A percentile compares a stretch with the other conserved stretches of the same genome.
Evolutionary conservation across 2,113 vertebrate genomes (phyloP).

Genomic region (Aptenodytes forsteri): DNA sequence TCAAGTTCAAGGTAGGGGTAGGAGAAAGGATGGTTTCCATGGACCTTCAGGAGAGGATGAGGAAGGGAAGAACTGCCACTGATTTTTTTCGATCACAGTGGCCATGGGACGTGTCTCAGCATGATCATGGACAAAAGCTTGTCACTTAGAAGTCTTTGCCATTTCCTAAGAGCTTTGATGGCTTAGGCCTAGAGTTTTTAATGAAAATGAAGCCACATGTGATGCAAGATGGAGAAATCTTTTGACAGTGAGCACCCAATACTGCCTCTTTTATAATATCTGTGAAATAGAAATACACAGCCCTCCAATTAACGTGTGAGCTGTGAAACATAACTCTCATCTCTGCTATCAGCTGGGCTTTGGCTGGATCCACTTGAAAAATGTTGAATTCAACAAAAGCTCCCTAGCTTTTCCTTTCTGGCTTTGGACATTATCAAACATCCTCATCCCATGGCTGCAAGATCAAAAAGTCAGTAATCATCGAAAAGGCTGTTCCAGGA

Average conservation of each 20-base stretch:
- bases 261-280: neutral
- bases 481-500: neutral
- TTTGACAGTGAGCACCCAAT: neutral
- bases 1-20: rapidly evolving
- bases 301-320: neutral
- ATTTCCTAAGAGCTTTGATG: neutral
- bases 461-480: neutral
- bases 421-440: neutral
- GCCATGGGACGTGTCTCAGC: neutral
- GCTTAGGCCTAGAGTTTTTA: neutral
- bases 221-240: neutral
- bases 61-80: neutral
- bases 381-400: neutral
- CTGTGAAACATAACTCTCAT: neutral
- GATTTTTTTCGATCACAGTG: neutral
- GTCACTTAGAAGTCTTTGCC: neutral
- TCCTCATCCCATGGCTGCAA: neutral
- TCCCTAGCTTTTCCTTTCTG: neutral
- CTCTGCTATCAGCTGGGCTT: neutral
- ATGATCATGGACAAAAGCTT: neutral
- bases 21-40: neutral
- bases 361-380: neutral
- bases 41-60: neutral
- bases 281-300: neutral
- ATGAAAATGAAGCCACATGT: neutral